A percentile compares a stretch with the other conserved stretches of the same genome.
Evolutionary conservation across 2,888 invertebrate genomes (phyloP).

Genomic region (Phortica okadai): DNA sequence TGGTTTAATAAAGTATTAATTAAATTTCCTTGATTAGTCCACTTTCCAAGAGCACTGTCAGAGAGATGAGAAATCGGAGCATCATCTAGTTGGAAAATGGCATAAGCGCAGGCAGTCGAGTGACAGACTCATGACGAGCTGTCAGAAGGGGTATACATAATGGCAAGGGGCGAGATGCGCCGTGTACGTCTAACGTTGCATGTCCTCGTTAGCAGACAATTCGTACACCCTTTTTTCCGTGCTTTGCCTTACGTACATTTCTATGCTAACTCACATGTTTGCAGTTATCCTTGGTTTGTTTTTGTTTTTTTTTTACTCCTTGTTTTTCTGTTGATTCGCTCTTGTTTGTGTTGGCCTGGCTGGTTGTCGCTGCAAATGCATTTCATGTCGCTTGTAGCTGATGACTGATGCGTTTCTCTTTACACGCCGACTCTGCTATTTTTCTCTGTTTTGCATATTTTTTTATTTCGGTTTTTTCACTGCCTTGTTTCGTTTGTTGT

Average conservation of each 20-base stretch:
- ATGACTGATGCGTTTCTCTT: conserved; percentile 55
- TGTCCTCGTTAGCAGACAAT: conserved; percentile 9
- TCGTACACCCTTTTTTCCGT: background rate
- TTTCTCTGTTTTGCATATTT: conserved; percentile 40
- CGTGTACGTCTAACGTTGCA: background rate
- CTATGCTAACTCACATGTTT: conserved; percentile 7
- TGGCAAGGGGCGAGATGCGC: background rate
- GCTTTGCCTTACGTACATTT: background rate
- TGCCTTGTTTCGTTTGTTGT: conserved; percentile 28
- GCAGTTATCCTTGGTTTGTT: background rate
- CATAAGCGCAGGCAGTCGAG: too few relatives aligned
- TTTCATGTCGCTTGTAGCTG: conserved; percentile 45
- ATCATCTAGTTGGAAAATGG: too few relatives aligned
- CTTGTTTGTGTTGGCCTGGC: background rate
- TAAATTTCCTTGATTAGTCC: too few relatives aligned
- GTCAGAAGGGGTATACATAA: background rate
- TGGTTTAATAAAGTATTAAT: too few relatives aligned
- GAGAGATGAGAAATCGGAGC: too few relatives aligned
- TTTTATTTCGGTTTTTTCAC: background rate
- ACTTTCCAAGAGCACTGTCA: too few relatives aligned
- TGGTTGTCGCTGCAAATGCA: background rate
- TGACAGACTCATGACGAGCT: background rate
- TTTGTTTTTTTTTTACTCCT: background rate
- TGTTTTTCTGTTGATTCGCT: background rate
- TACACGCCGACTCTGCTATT: conserved; percentile 44